Percentiles rank a stretch among this genome's conserved stretches.
Conservation (phyloP, 1,140 invertebrate genomes). For the Drosophila seguyi region DNA sequence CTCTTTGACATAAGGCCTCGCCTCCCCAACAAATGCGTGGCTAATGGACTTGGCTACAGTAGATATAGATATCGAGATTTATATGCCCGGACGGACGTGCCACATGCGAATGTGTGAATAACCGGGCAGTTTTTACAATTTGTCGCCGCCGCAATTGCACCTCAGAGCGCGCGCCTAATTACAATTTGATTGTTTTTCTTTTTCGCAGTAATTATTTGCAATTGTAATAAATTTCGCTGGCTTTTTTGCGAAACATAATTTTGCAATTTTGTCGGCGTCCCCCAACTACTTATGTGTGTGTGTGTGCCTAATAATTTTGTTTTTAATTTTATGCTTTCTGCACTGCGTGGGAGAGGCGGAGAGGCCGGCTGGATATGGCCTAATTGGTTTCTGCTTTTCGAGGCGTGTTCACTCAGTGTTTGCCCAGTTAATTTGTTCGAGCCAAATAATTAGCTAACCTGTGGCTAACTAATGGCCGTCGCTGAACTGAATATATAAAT, state of each 20-base stretch:
- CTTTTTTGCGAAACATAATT: slow-evolving; percentile 70
- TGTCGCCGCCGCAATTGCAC: slow-evolving; percentile 34
- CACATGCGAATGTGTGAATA: slow-evolving; percentile 29
- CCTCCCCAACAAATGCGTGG: slow-evolving; percentile 49
- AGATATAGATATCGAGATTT: slow-evolving; percentile 54
- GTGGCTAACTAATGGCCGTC: slow-evolving; percentile 23
- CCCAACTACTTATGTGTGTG: neutral
- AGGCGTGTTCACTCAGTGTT: slow-evolving; percentile 22
- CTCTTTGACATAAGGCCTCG: slow-evolving; percentile 50
- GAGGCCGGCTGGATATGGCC: slow-evolving; percentile 6
- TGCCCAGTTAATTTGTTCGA: slow-evolving; percentile 45
- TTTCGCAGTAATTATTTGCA: slow-evolving; percentile 77
- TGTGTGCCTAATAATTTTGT: slow-evolving; percentile 59
- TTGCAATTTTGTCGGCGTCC: slow-evolving; percentile 57
- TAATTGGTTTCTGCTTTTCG: slow-evolving; percentile 53
- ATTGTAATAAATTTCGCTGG: slow-evolving; percentile 76
- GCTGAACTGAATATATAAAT: slow-evolving; percentile 12
- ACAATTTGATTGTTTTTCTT: slow-evolving; percentile 80
- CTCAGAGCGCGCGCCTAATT: slow-evolving; percentile 56
- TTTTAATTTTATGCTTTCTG: slow-evolving; percentile 57
- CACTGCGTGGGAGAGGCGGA: slow-evolving; percentile 28
- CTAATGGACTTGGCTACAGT: slow-evolving; percentile 45
- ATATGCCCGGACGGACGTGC: slow-evolving; percentile 21
- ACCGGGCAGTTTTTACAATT: slow-evolving; percentile 48
- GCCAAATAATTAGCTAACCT: slow-evolving; percentile 48